Conservation (phyloP, 2,797 vertebrate species). For the Peromyscus eremicus region DNA sequence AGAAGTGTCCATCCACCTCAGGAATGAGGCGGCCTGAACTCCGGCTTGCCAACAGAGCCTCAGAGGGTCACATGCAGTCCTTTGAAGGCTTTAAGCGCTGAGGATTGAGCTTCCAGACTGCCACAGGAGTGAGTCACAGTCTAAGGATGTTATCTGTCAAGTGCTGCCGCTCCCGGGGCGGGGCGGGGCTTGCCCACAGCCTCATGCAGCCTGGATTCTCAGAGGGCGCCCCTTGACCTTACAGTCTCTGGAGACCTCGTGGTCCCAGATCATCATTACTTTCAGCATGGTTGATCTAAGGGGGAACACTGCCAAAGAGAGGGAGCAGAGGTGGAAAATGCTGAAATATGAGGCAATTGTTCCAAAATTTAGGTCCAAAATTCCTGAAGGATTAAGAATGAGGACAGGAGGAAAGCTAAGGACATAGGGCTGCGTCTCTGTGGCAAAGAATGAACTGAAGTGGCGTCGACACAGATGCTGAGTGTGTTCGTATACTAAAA, state of each 20-base stretch:
- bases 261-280: background rate
- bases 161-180: constrained; percentile 46
- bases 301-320: background rate
- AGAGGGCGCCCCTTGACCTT: constrained; percentile 22
- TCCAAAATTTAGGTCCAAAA: constrained; percentile 17
- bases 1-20: background rate
- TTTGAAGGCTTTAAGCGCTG: constrained; percentile 60
- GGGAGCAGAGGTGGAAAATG: constrained; percentile 20
- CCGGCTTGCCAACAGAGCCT: background rate
- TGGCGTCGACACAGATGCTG: too few relatives aligned
- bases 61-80: background rate
- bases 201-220: constrained; percentile 25
- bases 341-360: background rate
- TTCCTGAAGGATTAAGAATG: background rate
- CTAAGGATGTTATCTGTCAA: constrained; percentile 79
- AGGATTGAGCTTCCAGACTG: constrained; percentile 73
- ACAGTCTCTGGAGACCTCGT: background rate
- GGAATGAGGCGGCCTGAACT: background rate
- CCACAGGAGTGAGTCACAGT: constrained; percentile 73
- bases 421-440: background rate
- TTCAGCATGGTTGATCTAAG: background rate
- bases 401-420: background rate
- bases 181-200: constrained; percentile 47
- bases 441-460: background rate
- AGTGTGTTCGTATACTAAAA: background rate